Evolutionary conservation across 2,797 vertebrate genomes (phyloP).

Genomic region (Acropternis orthonyx): DNA sequence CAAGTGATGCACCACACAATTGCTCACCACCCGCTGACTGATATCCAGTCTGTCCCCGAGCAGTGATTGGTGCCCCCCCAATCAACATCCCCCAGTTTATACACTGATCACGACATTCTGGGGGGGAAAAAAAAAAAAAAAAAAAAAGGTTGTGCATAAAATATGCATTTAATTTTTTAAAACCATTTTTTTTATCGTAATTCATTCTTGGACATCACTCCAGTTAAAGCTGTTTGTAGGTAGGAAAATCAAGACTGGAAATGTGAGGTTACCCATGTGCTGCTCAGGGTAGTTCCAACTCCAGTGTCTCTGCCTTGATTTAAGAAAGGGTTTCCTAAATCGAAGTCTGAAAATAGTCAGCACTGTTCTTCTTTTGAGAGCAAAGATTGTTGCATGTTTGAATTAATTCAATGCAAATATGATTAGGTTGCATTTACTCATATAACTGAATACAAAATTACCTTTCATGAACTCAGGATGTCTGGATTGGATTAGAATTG

Average conservation of each 20-base stretch:
- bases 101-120: too few relatives aligned
- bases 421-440: not conserved
- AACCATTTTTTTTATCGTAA: not conserved
- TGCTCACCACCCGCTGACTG: not conserved
- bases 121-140: too few relatives aligned
- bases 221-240: not conserved
- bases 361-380: not conserved
- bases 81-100: not conserved
- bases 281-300: not conserved
- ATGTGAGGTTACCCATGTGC: not conserved
- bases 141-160: not conserved
- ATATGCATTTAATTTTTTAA: too few relatives aligned
- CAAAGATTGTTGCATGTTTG: not conserved
- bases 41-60: not conserved
- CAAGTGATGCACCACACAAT: not conserved
- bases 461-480: not conserved
- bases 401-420: not conserved
- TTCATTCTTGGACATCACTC: not conserved
- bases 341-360: not conserved
- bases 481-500: not conserved
- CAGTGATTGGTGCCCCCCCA: not conserved
- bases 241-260: not conserved
- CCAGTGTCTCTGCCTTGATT: not conserved
- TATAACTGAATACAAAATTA: not conserved
- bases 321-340: not conserved